A percentile compares a stretch with the other conserved stretches of the same genome.
These are phyloP conservation scores for Notodonta ziczac DNA, from an alignment of 2,888 invertebrate species.

Conservation along the genomic window DNA sequence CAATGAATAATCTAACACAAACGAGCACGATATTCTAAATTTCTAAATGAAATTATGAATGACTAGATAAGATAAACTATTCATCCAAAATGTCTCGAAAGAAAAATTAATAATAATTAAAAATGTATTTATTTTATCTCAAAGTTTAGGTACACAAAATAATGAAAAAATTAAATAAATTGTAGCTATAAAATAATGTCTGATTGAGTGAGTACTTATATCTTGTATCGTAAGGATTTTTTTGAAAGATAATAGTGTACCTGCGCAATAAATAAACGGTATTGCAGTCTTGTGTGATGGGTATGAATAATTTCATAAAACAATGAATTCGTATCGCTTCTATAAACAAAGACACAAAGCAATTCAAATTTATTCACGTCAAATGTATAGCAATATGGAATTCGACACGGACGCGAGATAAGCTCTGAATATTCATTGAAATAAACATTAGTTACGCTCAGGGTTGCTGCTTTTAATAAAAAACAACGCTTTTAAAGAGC, in stretches of 20 bases:
- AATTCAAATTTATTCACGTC: conserved; percentile 43
- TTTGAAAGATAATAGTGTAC: background rate
- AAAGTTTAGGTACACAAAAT: too few species aligned
- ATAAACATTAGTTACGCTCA: conserved; percentile 33
- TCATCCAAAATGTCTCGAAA: too few species aligned
- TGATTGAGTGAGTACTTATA: too few species aligned
- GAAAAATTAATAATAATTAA: too few species aligned
- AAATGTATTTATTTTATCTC: too few species aligned
- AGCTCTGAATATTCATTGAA: conserved; percentile 41
- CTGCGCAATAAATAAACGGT: background rate
- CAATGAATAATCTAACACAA: too few species aligned
- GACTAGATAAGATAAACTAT: too few species aligned
- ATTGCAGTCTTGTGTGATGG: background rate
- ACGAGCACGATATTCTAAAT: too few species aligned
- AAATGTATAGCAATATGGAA: conserved; percentile 34
- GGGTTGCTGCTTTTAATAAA: background rate
- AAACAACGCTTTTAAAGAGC: background rate
- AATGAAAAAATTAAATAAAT: too few species aligned
- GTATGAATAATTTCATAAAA: conserved; percentile 13
- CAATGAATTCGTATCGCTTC: conserved; percentile 24
- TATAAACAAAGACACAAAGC: conserved; percentile 21
- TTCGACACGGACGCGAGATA: conserved; percentile 30
- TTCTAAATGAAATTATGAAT: too few species aligned
- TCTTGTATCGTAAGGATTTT: too few species aligned
- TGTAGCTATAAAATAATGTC: too few species aligned